Percentiles rank a stretch among this genome's conserved stretches.
Conservation (phyloP, 2,113 vertebrate species). For the Baryphthengus martii region DNA sequence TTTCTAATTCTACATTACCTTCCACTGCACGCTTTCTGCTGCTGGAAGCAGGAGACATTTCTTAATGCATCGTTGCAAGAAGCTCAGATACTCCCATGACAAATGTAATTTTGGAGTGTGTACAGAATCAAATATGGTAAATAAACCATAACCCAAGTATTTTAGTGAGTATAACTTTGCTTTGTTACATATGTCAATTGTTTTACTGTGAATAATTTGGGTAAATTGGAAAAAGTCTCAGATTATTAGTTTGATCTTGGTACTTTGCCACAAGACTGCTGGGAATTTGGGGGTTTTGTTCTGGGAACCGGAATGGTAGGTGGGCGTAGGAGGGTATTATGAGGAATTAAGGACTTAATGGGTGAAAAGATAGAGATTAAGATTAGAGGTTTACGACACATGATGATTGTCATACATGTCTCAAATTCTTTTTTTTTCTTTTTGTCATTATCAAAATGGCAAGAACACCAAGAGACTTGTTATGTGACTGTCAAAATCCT, state of each 20-base stretch:
- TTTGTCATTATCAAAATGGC: neutral
- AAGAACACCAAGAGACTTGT: neutral
- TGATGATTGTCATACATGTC: neutral
- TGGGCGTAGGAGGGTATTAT: neutral
- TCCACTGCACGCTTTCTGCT: neutral
- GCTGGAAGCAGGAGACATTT: neutral
- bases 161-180: neutral
- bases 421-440: neutral
- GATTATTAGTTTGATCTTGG: conserved; percentile 34
- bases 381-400: neutral
- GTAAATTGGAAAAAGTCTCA: conserved; percentile 23
- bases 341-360: neutral
- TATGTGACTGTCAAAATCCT: neutral
- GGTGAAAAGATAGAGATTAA: neutral
- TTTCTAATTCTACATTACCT: neutral
- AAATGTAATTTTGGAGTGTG: neutral
- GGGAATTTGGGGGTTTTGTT: neutral
- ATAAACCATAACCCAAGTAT: neutral
- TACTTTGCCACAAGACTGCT: conserved; percentile 12
- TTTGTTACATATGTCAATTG: neutral
- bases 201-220: neutral
- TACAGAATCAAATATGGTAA: neutral
- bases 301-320: neutral
- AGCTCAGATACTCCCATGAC: neutral
- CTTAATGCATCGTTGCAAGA: neutral